Base-by-base conservation (phyloP, 1,140 invertebrate species). In the Charaxes varanes region DNA sequence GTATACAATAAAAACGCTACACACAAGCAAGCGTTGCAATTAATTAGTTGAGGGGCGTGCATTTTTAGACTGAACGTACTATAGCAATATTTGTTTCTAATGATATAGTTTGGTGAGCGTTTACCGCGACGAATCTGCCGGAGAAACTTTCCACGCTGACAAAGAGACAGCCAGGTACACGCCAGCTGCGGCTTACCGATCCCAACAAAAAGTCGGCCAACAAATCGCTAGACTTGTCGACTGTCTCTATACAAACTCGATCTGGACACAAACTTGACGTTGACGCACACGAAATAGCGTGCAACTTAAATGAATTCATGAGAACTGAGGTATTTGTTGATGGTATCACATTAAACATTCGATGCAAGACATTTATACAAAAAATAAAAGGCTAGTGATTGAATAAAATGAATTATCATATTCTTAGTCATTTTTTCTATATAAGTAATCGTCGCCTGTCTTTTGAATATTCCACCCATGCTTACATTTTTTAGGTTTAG, bases 281-380 rank as follows among this genome's bases (percentile, higher is more conserved):
- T n/a, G n/a, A n/a, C n/a, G n/a, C 42, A 47, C 41, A 31, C 32
- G 38, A 35, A 52, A 54, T 28, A 48, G 36, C 42, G 59, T 61
- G 54, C 55, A 60, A 74, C 68, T 76, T 69, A 67, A 76, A 73
- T 70, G 60, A 62, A 42, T 78, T 76, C 72, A 78, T 72, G 62
- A 71, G 70, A 69, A 69, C 60, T 63, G n/a, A 19, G 18, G 7
- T 4, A 19, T 19, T 4, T 19, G 18, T 4, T 19, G 7, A 19
- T 4, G 4, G 18, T 4, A 4, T 19, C 18, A 19, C 4, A 19
- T 19, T 19, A 4, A 19, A 4, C 4, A 19, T 19, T 4, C 18
- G 18, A 4, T 19, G n/a, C n/a, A n/a, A n/a, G n/a, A n/a, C n/a
- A n/a, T n/a, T n/a, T n/a, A n/a, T n/a, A n/a, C n/a, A n/a, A n/a